Conservation (phyloP, 2,113 vertebrate species). For the Xenopus laevis region DNA sequence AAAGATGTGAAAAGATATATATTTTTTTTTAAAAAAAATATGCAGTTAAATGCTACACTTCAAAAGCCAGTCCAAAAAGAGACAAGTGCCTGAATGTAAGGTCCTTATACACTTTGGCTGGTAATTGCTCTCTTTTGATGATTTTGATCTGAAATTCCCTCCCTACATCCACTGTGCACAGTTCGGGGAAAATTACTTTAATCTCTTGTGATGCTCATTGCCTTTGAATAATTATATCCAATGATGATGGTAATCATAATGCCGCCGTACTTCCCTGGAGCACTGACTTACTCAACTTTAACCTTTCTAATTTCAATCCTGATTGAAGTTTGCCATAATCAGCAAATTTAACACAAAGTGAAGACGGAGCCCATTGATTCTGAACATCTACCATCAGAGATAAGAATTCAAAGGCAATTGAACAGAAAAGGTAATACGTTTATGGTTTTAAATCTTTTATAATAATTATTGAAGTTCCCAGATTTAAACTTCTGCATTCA, state of each 20-base stretch:
- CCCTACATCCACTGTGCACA: background rate
- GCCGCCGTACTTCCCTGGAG: slow-evolving; percentile 8
- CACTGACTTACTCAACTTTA: slow-evolving; percentile 28
- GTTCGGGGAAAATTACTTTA: slow-evolving; percentile 26
- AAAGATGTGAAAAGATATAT: too few species aligned
- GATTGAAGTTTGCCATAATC: slow-evolving; percentile 33
- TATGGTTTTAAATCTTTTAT: too few species aligned
- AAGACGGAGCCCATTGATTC: background rate
- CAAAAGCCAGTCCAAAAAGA: background rate
- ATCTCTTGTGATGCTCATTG: slow-evolving; percentile 33
- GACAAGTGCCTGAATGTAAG: background rate
- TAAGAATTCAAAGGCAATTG: background rate
- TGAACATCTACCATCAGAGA: background rate
- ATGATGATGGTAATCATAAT: slow-evolving; percentile 26
- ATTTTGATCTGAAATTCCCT: slow-evolving; percentile 16
- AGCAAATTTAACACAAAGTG: background rate
- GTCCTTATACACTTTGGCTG: background rate
- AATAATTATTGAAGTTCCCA: too few species aligned
- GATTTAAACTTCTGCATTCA: too few species aligned
- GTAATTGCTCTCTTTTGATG: background rate
- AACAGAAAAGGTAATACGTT: background rate
- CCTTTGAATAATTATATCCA: slow-evolving; percentile 17
- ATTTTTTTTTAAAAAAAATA: too few species aligned
- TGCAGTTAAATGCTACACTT: too few species aligned
- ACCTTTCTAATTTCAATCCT: slow-evolving; percentile 29